A percentile compares a stretch with the other conserved stretches of the same genome.
Evolutionary conservation across 2,797 vertebrate genomes (phyloP).

Genomic region (Siniperca undulata): DNA sequence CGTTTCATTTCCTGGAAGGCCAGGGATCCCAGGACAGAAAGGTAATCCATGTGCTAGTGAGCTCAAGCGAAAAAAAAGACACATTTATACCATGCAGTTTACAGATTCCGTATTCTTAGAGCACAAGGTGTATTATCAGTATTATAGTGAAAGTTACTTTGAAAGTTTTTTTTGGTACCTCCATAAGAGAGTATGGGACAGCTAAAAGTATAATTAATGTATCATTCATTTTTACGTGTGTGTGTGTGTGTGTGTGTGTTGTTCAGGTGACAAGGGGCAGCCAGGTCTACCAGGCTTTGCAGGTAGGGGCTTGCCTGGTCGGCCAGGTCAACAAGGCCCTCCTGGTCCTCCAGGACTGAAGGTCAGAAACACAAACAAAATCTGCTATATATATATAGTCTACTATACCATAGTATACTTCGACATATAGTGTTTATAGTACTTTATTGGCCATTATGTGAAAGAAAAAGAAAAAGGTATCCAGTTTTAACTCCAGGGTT

Average conservation of each 20-base stretch:
- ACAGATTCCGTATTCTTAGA: not conserved
- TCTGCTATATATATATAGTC: not conserved
- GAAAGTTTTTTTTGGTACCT: not conserved
- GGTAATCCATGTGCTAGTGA: conserved; percentile 52
- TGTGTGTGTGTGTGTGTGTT: conserved; percentile 22
- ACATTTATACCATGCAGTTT: not conserved
- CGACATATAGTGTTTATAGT: not conserved
- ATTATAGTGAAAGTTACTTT: not conserved
- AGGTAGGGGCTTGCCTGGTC: conserved; percentile 61
- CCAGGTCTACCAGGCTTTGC: conserved; percentile 59
- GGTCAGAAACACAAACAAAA: conserved; percentile 59
- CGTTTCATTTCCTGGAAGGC: conserved; percentile 23
- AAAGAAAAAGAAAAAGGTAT: not conserved
- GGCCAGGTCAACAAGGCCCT: conserved; percentile 64
- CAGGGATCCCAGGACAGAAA: conserved; percentile 68
- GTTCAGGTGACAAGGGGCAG: conserved; percentile 75
- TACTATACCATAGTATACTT: not conserved
- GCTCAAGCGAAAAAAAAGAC: not conserved
- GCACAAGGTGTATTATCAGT: not conserved
- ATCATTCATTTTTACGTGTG: not conserved
- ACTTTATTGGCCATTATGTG: not conserved
- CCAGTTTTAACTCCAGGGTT: not conserved
- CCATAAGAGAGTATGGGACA: not conserved
- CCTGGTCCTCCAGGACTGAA: conserved; percentile 70
- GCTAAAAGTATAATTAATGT: not conserved